Base-by-base conservation (phyloP, 2,888 invertebrate genomes). In the Timandra comae region DNA sequence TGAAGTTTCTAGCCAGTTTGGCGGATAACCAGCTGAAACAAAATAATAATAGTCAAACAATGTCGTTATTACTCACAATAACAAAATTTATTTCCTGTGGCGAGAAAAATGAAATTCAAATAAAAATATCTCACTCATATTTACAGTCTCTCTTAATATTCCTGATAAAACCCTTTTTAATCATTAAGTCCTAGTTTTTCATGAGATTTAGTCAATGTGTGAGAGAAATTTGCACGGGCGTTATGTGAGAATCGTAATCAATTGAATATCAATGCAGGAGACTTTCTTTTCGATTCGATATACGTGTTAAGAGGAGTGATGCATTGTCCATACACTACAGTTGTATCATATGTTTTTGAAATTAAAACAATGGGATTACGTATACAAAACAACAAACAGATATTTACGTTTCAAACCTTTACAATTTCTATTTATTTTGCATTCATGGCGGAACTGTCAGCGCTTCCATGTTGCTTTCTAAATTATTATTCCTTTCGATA, bases 381-480 rank as follows among this genome's bases (percentile, higher is more conserved):
- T 46, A 44, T 30, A 30, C 40, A 46, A 41, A 48, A 51, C 52
- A 57, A 56, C 50, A 51, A 46, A 52, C 52, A 55, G 40, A 49
- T 52, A 45, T 33, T 45, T 39, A 48, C 43, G 52, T 66, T 46
- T 44, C 43, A 49, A 49, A 82, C 81, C 84, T 82, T 70, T 67
- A 66, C 67, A 82, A 76, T 82, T 80, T 80, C 77, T 86, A 86
- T 86, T 86, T 86, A 85, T 85, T 85, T 85, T 85, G 86, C 85
- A 82, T 86, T 86, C 86, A 86, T 86, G 86, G 86, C 86, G 86
- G 86, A 86, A 86, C 86, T 86, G 86, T 86, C 86, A 86, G 69
- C 68, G 81, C 86, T 86, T 85, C 86, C 86, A 86, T 86, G 86
- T 86, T 86, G 86, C 86, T 86, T 86, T 86, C 86, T 85, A 78